Evolutionary conservation across 37 sponge, comb jelly and placozoan species (phyloP).

Genomic region (Crambe crambe): DNA sequence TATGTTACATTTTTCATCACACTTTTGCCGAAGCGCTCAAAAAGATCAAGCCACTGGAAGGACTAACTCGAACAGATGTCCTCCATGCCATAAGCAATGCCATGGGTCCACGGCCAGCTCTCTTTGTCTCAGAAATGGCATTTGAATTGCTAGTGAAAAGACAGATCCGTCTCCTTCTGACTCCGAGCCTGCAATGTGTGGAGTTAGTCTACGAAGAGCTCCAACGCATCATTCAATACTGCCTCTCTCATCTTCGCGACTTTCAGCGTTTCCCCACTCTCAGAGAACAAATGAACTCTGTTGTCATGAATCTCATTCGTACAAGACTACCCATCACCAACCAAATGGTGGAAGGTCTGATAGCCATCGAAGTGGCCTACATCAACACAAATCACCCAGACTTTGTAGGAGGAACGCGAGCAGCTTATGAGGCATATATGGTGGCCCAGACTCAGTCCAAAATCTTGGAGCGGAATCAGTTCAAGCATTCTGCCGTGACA

Average conservation of each 20-base stretch:
- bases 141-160: constrained; percentile 97
- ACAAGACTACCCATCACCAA: constrained; percentile 85
- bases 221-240: constrained; percentile 90
- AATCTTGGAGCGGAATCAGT: neutral
- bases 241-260: constrained; percentile 66
- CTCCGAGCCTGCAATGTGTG: constrained; percentile 94
- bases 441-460: constrained; percentile 42
- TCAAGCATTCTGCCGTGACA: neutral
- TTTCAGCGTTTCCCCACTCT: constrained; percentile 91
- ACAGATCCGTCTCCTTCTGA: constrained; percentile 85
- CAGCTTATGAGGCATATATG: constrained; percentile 81
- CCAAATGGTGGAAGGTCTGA: constrained; percentile 94
- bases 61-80: constrained; percentile 78
- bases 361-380: constrained; percentile 95
- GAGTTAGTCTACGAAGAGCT: constrained; percentile 97
- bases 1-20: constrained; percentile 95
- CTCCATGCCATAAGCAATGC: constrained; percentile 93
- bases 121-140: constrained; percentile 98
- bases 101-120: constrained; percentile 91
- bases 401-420: constrained; percentile 87
- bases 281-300: constrained; percentile 75
- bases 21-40: constrained; percentile 76
- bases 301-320: constrained; percentile 78
- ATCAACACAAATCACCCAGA: constrained; percentile 99
- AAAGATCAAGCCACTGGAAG: constrained; percentile 81